Base-by-base conservation (phyloP, 2,113 vertebrate species). In the Campylomormyrus tamandua region DNA sequence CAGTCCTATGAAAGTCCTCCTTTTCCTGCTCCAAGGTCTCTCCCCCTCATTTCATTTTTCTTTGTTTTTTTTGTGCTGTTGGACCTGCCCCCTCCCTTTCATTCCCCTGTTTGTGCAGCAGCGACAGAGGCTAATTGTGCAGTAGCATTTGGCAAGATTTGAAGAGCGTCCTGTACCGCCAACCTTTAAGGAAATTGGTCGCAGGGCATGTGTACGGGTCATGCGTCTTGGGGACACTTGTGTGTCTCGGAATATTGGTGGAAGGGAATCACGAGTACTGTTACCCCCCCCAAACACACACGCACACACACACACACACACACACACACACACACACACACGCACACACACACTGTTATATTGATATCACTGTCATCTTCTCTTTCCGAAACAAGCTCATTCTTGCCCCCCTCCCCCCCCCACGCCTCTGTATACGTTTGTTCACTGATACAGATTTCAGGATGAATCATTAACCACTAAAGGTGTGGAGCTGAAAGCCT, bases 391-490 rank as follows among this genome's bases (percentile, higher is more conserved):
- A 87, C 85, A 52, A 42, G 53, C 21, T 62, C 27, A 52, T 24
- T 62, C 45, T 24, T 62, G 31, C 8, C 50, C 27, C 52, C 50
- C 49, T 27, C n/a, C 48, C 85, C 48, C 85, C 27, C 50, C 52
- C 53, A 35, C 19, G 19, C 87, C 87, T 88, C 19, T 88, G 49
- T 45, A 42, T 58, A 42, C 8, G 3, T 58, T 56, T 21, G 87
- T 62, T 45, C 17, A 13, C 53, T 88, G 53, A 58, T 52, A 58
- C 31, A 88, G 35, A 88, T 88, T 70, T 58, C 11, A 88, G 15
- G 17, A 27, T 88, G 53, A 88, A 88, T 88, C 87, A 88, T 88
- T 62, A 88, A 88, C 87, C 19, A 45, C n/a, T 3, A 7, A 58
- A 84, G 87, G 35, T 31, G 53, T 62, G 50, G 13, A 17, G n/a